These are phyloP conservation scores for Hormaphis cornu DNA, from an alignment of 1,140 invertebrate genomes.

Conservation along the genomic window DNA sequence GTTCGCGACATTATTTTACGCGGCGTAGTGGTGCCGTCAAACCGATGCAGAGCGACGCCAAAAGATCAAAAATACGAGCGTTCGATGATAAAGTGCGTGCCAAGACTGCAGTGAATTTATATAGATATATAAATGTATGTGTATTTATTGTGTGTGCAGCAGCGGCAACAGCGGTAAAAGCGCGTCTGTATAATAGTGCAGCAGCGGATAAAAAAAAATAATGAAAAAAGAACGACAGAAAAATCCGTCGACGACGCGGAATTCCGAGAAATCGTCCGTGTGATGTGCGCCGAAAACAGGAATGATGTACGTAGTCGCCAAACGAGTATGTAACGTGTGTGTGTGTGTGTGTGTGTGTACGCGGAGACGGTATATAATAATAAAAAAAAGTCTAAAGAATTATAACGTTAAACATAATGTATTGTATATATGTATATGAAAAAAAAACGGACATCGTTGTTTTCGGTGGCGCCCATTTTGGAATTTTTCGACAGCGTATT, in stretches of 20 bases:
- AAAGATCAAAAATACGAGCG: no score
- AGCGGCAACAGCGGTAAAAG: no score
- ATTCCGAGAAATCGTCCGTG: slow-evolving; percentile 24
- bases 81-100: no score
- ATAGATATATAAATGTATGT: no score
- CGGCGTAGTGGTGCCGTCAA: no score
- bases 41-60: no score
- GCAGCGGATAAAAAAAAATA: background rate
- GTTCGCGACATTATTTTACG: no score
- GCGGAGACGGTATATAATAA: background rate
- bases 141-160: no score
- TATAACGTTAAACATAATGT: background rate
- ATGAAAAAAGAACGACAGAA: background rate
- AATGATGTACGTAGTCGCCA: slow-evolving; percentile 28
- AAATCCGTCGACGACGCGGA: background rate
- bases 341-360: no score
- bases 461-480: slow-evolving; percentile 28
- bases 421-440: no score
- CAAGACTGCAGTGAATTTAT: no score
- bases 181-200: no score
- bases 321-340: background rate
- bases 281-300: slow-evolving; percentile 32
- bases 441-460: background rate
- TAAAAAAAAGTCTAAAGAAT: background rate
- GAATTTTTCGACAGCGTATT: background rate